Evolutionary conservation across 2,113 vertebrate genomes (phyloP).

Genomic region (Urocolius indicus): DNA sequence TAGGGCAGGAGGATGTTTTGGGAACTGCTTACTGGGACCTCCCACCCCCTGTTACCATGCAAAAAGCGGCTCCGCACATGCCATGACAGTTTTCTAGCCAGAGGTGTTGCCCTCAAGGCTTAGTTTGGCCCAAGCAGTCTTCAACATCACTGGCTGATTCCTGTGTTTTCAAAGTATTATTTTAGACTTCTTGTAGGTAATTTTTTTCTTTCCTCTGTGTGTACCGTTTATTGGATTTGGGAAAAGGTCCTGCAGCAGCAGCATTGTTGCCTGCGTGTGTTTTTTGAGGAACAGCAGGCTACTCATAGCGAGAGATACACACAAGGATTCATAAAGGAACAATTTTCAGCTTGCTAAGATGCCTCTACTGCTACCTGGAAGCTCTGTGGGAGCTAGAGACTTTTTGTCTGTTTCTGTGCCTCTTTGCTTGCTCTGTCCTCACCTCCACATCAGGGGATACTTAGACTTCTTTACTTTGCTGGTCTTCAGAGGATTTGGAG

Average conservation of each 20-base stretch:
- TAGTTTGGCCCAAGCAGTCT: background rate
- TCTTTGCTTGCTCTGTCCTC: conserved; percentile 14
- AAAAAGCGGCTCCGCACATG: no score
- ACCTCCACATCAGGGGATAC: conserved; percentile 3
- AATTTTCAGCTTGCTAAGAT: conserved; percentile 40
- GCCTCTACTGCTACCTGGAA: background rate
- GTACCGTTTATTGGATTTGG: background rate
- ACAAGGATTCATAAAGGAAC: background rate
- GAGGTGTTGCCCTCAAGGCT: background rate
- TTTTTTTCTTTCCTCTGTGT: background rate
- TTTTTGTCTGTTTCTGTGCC: background rate
- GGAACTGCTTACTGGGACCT: no score
- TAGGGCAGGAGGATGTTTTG: no score
- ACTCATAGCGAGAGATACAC: background rate
- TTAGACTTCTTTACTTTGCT: background rate
- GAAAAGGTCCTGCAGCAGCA: background rate
- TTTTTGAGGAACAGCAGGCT: background rate
- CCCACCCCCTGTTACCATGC: no score
- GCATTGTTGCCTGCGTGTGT: background rate
- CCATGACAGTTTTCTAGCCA: background rate
- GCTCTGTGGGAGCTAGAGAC: conserved; percentile 21
- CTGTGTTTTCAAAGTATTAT: background rate
- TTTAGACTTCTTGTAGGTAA: background rate
- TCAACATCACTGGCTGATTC: background rate
- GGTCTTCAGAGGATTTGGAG: conserved; percentile 34